Percentiles rank a stretch among this genome's conserved stretches.
Evolutionary conservation across 1,140 invertebrate genomes (phyloP).

Genomic region (Aphaenogaster floridana): DNA sequence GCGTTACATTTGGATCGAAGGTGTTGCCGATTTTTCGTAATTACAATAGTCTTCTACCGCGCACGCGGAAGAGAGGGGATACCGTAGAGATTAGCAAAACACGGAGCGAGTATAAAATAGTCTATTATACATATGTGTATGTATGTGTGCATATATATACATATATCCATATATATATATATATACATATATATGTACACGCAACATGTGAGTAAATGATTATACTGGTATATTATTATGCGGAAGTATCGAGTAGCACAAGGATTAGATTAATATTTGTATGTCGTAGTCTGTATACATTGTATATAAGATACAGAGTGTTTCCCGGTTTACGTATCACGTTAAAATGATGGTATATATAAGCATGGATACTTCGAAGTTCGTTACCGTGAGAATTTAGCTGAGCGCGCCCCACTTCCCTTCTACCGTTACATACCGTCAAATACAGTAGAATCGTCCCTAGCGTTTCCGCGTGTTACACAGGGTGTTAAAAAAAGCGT

Average conservation of each 20-base stretch:
- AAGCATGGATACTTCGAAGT: slow-evolving; percentile 51
- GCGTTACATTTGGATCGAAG: slow-evolving; percentile 64
- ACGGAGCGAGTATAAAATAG: slow-evolving; percentile 57
- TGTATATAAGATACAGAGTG: slow-evolving; percentile 67
- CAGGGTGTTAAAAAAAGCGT: slow-evolving; percentile 43
- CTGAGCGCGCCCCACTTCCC: neutral
- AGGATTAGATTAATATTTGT: slow-evolving; percentile 78
- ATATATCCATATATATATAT: slow-evolving; percentile 48
- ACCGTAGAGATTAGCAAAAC: slow-evolving; percentile 49
- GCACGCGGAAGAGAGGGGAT: slow-evolving; percentile 62
- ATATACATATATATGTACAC: slow-evolving; percentile 34
- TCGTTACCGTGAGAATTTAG: slow-evolving; percentile 37
- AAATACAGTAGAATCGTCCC: slow-evolving; percentile 17
- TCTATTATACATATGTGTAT: slow-evolving; percentile 63
- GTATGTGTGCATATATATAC: slow-evolving; percentile 28
- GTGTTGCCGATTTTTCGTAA: slow-evolving; percentile 70
- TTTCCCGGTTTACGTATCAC: slow-evolving; percentile 67
- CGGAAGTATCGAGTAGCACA: slow-evolving; percentile 78
- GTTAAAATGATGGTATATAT: slow-evolving; percentile 66
- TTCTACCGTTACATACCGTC: slow-evolving; percentile 12
- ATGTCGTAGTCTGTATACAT: slow-evolving; percentile 79
- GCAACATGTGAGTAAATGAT: slow-evolving; percentile 56
- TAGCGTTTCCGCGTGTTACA: slow-evolving; percentile 42
- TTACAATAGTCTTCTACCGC: slow-evolving; percentile 72
- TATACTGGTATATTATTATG: slow-evolving; percentile 62